Base-by-base conservation (phyloP, 2,113 vertebrate species). In the Pluvialis apricaria region DNA sequence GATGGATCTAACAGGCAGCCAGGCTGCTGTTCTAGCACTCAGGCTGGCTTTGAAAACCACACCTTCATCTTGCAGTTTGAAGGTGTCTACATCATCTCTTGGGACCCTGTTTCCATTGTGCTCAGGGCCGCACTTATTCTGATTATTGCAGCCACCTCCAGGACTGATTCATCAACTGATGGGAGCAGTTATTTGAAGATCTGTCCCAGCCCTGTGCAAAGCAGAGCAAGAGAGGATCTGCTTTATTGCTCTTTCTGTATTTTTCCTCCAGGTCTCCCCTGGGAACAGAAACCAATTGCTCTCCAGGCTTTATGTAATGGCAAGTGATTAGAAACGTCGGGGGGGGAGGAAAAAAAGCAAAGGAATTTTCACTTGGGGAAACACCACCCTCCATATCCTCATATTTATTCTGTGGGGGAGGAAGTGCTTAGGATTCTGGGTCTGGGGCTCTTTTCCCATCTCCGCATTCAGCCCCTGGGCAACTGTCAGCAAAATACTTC, bases 81-180 rank as follows among this genome's bases (percentile, higher is more conserved):
- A 80, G 77, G 81, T 93, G 68, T 38, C 80, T 61, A 3, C 26
- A 7, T 61, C 34, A 6, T 58, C 77, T 62, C 78, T 11, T 2
- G 21, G 64, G 65, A 25, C 55, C 15, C 34, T 61, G 29, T 31
- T 93, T 42, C 42, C 85, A 12, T 72, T 28, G 11, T 44, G 55
- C 62, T 73, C 52, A 65, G 72, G 72, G 36, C 69, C 83, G 17
- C 47, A 15, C 70, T 90, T 47, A 0, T 2, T 66, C 61, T 83
- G 82, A 66, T 86, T 70, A 61, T n/a, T 84, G 88, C 96, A 93
- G 3, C 88, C 88, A 66, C 92, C 94, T 69, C 92, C 34, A 13
- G 88, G 62, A n/a, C 90, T 93, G 87, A 91, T 72, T 64, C 77
- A 77, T 28, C 64, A n/a, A 5, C 44, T 49, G 82, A 61, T 71